These are phyloP conservation scores for Romanogobio albipinnatus DNA, from an alignment of 2,113 vertebrate genomes.

Conservation along the genomic window DNA sequence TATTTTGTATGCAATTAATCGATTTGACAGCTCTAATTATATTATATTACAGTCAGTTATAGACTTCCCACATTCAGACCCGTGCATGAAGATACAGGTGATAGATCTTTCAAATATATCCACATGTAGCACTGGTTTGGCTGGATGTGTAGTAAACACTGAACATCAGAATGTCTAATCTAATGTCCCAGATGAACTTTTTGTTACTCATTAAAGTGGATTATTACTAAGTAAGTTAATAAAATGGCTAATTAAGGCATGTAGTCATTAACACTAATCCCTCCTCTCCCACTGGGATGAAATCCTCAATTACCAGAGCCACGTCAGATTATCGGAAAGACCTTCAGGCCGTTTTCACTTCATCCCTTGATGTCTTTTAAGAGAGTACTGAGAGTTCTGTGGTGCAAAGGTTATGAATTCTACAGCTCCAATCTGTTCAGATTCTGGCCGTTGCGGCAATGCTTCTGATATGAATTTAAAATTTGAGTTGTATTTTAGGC, in stretches of 20 bases:
- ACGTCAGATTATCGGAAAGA: neutral
- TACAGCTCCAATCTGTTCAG: neutral
- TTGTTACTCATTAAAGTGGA: conserved; percentile 28
- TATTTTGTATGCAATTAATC: no score
- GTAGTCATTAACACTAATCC: conserved; percentile 4
- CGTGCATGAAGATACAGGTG: neutral
- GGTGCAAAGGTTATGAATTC: neutral
- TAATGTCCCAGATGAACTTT: conserved; percentile 6
- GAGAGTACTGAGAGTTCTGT: neutral
- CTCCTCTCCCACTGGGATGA: neutral
- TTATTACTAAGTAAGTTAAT: conserved; percentile 18
- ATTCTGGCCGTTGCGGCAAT: neutral
- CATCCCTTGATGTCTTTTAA: neutral
- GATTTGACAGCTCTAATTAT: no score
- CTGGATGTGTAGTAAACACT: neutral
- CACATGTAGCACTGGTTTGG: neutral
- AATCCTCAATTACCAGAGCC: conserved; percentile 8
- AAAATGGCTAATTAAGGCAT: conserved; percentile 4
- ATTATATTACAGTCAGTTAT: no score
- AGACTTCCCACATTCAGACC: neutral
- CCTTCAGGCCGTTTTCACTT: neutral
- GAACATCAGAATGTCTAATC: neutral
- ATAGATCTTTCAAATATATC: neutral
- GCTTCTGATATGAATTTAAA: neutral
- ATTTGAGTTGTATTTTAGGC: neutral